A percentile compares a stretch with the other conserved stretches of the same genome.
phyloP scores from a whole-genome alignment of 2,113 vertebrate species.

The Pseudorhombus dupliciocellatus region DNA sequence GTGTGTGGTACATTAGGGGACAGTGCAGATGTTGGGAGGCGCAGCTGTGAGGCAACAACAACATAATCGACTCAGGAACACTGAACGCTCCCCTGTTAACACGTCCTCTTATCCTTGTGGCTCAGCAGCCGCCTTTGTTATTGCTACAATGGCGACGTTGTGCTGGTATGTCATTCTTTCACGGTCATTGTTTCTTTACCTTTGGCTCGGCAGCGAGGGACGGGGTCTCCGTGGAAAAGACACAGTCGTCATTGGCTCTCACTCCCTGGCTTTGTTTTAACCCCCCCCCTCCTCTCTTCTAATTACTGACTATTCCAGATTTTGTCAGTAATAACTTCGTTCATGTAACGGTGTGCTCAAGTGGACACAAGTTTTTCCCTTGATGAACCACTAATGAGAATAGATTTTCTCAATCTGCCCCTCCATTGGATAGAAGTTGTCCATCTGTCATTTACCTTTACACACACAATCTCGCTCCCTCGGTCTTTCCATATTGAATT shows the following conservation, averaged over 20 bases:
- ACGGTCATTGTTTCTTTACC: constrained; percentile 76
- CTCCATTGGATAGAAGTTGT: background rate
- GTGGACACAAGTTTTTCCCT: too few relatives aligned
- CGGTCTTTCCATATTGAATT: constrained; percentile 18
- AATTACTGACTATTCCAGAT: background rate
- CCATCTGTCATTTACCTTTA: constrained; percentile 1
- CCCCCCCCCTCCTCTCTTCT: background rate
- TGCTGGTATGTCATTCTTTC: constrained; percentile 75
- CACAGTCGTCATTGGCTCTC: constrained; percentile 22
- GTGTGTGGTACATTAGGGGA: constrained; percentile 59
- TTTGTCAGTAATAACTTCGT: background rate
- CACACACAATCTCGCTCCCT: constrained; percentile 1
- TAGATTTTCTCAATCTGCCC: background rate
- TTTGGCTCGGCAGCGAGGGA: constrained; percentile 58
- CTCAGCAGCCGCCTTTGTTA: constrained; percentile 73
- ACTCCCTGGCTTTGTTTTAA: constrained; percentile 1
- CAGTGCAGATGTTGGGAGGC: constrained; percentile 59
- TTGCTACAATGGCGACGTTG: constrained; percentile 69
- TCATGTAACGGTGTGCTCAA: background rate
- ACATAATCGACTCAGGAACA: constrained; percentile 74
- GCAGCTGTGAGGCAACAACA: constrained; percentile 63
- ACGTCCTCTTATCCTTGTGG: constrained; percentile 75
- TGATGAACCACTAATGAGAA: background rate
- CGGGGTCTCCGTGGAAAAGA: constrained; percentile 49
- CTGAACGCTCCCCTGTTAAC: constrained; percentile 63